Conservation (phyloP, 2,113 vertebrate species). For the Dicentrarchus labrax region DNA sequence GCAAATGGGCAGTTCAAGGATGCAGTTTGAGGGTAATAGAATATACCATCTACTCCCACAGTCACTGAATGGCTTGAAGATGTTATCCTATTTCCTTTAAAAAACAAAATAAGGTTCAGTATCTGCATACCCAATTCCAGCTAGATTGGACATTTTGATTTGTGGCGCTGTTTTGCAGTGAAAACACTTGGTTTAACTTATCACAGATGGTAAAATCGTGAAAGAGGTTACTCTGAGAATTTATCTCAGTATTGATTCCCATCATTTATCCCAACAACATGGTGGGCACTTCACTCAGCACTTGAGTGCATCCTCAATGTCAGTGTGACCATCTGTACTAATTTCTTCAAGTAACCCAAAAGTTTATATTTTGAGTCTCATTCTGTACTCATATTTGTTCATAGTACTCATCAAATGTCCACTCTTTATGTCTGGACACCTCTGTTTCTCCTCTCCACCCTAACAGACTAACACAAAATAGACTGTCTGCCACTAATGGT, state of each 20-base stretch:
- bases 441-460: not conserved
- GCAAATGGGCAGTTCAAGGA: conserved; percentile 13
- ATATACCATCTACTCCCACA: not conserved
- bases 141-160: conserved; percentile 23
- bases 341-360: conserved; percentile 32
- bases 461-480: conserved; percentile 16
- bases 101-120: not conserved
- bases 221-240: conserved; percentile 18
- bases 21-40: not conserved
- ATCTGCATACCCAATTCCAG: not conserved
- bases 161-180: conserved; percentile 1
- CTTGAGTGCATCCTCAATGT: conserved; percentile 34
- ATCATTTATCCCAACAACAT: conserved; percentile 32
- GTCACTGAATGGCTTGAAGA: conserved; percentile 3
- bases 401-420: conserved; percentile 5
- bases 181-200: not conserved
- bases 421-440: conserved; percentile 6
- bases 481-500: conserved; percentile 45
- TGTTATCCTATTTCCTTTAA: conserved; percentile 1
- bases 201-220: not conserved
- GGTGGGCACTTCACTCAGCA: conserved; percentile 25
- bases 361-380: conserved; percentile 18
- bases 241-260: conserved; percentile 14
- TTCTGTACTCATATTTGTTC: conserved; percentile 7
- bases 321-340: conserved; percentile 40